phyloP scores from a whole-genome alignment of 2,888 invertebrate species.

The Melikaiella ostensackeni region DNA sequence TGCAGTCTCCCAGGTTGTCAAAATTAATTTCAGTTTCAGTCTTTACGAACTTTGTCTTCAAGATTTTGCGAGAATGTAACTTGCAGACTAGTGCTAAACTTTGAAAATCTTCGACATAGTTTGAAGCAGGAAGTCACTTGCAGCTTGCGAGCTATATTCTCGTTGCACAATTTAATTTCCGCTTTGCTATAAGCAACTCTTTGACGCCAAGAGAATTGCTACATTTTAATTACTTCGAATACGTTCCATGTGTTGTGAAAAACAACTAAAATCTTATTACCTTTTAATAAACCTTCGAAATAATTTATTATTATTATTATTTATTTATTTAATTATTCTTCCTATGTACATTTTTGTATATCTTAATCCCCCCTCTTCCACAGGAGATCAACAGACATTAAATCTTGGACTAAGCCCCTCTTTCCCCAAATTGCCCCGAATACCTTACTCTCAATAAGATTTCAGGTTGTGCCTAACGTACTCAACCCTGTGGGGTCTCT shows the following conservation, averaged over 20 bases:
- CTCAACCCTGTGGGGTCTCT: no score
- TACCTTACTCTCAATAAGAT: no score
- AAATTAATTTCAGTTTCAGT: no score
- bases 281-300: neutral
- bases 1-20: no score
- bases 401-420: no score
- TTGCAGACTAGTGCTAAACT: neutral
- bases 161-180: slow-evolving; percentile 31
- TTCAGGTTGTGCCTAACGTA: no score
- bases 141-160: slow-evolving; percentile 15
- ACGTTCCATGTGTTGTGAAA: neutral
- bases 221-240: neutral
- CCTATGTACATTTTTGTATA: no score
- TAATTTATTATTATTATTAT: neutral
- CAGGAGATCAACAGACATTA: no score
- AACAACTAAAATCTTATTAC: neutral
- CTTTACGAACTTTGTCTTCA: slow-evolving; percentile 1
- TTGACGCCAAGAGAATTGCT: neutral
- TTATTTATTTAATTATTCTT: no score
- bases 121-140: slow-evolving; percentile 23
- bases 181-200: slow-evolving; percentile 8
- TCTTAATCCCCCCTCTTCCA: no score
- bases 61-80: neutral
- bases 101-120: slow-evolving; percentile 10
- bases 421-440: no score